phyloP scores from a whole-genome alignment of 2,797 vertebrate genomes.

The Catamblyrhynchus diadema region DNA sequence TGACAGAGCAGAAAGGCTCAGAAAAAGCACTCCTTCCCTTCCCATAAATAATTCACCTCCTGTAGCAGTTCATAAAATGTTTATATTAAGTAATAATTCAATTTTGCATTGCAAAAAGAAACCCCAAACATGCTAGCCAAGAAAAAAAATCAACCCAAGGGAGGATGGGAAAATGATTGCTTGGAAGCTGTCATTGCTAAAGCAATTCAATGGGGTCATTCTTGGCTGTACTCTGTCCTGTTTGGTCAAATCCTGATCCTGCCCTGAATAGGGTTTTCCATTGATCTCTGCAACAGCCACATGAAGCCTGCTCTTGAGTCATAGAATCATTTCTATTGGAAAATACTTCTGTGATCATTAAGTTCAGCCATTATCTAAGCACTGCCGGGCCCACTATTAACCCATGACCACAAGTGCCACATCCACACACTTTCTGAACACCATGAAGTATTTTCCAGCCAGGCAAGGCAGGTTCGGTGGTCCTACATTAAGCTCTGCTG shows the following conservation, averaged over 20 bases:
- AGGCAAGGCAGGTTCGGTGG: not conserved
- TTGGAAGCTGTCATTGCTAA: not conserved
- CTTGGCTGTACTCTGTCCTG: not conserved
- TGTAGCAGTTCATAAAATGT: slow-evolving; percentile 36
- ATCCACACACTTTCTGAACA: not conserved
- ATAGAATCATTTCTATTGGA: not conserved
- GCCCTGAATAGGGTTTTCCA: not conserved
- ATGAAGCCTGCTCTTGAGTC: not conserved
- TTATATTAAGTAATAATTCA: slow-evolving; percentile 46
- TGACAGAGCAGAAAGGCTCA: not conserved
- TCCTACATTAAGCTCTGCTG: not conserved
- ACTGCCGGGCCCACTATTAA: not conserved
- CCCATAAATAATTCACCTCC: slow-evolving; percentile 45
- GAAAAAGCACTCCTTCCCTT: not conserved
- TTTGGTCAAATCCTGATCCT: not conserved
- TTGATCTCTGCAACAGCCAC: not conserved
- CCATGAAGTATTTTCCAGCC: not conserved
- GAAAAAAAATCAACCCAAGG: not conserved
- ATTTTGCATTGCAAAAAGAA: not conserved
- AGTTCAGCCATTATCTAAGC: too few species aligned
- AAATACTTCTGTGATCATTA: not conserved
- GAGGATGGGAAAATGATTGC: not conserved
- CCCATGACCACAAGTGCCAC: not conserved
- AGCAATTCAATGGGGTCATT: not conserved
- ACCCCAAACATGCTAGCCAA: not conserved